Base-by-base conservation (phyloP, 2,888 invertebrate species). In the Temnothorax rugatulus region DNA sequence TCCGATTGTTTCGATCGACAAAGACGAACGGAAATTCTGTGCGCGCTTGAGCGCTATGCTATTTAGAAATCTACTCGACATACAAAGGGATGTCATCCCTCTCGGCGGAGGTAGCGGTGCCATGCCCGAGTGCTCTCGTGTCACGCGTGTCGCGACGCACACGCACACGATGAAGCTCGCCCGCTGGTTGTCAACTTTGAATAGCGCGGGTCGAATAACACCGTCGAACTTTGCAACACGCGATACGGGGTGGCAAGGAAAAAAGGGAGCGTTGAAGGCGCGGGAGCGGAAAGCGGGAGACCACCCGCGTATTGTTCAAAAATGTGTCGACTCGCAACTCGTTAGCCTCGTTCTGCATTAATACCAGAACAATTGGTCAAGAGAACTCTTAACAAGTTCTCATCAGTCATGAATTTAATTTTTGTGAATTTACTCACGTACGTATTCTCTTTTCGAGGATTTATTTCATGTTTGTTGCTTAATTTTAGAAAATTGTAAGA, bases 11-110 rank as follows among this genome's bases (percentile, higher is more conserved):
- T 47, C 73, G 34, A 50, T 61, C 25, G 18, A 79, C 57, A 59
- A 68, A 52, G 52, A 21, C 21, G 75, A 34, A 41, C 41, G 41
- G 4, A 7, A 8, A 34, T 50, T 66, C 34, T n/a, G 21, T 21
- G 8, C 79, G 47, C 34, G 79, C 18, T 50, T 71, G 66, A 81
- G 75, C 61, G 34, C 38, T 34, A 73, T 44, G 69, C 81, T 89
- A 88, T 89, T 86, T 86, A 86, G 85, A 89, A 83, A 88, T 88
- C 82, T 85, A 84, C 84, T 87, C 74, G 68, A 44, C n/a, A 64
- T 50, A 88, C 86, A 89, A 89, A 85, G 84, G 83, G 85, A 85
- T 89, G 89, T 88, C 87, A 85, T 84, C 84, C 66, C 79, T 75
- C 73, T 64, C 47, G 44, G 69, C 25, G 52, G 59, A 64, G 73